Evolutionary conservation across 2,113 vertebrate species (phyloP).

Genomic region (Eptesicus fuscus): DNA sequence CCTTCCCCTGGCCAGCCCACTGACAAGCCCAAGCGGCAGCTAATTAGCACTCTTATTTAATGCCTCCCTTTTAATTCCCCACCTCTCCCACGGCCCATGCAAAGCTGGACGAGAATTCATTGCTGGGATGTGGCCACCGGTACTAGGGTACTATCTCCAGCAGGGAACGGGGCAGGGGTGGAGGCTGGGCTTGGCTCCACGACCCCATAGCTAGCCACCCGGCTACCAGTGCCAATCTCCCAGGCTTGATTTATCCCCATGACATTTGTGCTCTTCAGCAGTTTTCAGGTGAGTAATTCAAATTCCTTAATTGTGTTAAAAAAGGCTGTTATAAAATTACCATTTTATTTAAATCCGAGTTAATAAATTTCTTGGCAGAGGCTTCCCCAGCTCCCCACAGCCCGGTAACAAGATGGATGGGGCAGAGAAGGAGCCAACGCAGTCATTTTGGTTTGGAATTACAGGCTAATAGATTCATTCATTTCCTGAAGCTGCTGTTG

Average conservation of each 20-base stretch:
- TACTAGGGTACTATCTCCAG: not conserved
- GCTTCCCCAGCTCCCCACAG: conserved; percentile 68
- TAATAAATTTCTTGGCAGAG: conserved; percentile 76
- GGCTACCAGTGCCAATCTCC: conserved; percentile 50
- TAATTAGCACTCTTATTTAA: conserved; percentile 77
- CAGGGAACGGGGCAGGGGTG: conserved; percentile 19
- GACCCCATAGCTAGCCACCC: not conserved
- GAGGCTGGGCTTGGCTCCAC: not conserved
- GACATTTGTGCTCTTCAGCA: conserved; percentile 75
- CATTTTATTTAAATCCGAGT: conserved; percentile 78
- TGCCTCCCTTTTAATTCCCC: conserved; percentile 71
- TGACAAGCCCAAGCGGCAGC: conserved; percentile 66
- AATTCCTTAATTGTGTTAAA: conserved; percentile 78
- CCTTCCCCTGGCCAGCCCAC: conserved; percentile 58
- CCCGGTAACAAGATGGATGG: conserved; percentile 79
- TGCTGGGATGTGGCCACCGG: not conserved
- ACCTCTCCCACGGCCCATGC: conserved; percentile 66
- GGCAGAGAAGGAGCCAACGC: conserved; percentile 68
- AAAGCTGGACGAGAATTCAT: conserved; percentile 20
- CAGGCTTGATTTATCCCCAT: conserved; percentile 63
- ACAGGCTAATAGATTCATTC: conserved; percentile 84
- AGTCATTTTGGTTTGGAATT: conserved; percentile 80
- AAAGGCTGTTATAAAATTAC: conserved; percentile 79
- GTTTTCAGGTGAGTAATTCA: conserved; percentile 77
- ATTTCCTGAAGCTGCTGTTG: conserved; percentile 81